Conservation (phyloP, 2,113 vertebrate genomes). For the Cottus gobio region DNA sequence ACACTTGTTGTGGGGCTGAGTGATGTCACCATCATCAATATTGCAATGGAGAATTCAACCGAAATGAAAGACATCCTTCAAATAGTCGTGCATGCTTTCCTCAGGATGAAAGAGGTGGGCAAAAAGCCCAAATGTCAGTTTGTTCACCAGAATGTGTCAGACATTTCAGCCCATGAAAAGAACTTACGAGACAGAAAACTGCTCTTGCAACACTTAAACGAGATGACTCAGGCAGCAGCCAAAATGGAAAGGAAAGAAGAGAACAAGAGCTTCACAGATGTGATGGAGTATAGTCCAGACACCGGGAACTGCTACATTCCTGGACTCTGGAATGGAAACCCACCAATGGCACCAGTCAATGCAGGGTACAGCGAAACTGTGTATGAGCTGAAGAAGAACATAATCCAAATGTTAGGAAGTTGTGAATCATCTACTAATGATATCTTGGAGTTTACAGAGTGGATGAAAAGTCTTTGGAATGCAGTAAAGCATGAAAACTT, state of each 20-base stretch:
- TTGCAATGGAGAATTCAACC: conserved; percentile 75
- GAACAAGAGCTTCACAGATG: conserved; percentile 72
- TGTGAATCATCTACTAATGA: conserved; percentile 33
- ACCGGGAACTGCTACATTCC: conserved; percentile 77
- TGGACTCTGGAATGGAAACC: conserved; percentile 80
- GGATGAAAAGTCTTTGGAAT: conserved; percentile 75
- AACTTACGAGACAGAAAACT: conserved; percentile 78
- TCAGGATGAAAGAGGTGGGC: conserved; percentile 79
- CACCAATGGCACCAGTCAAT: conserved; percentile 80
- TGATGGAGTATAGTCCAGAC: conserved; percentile 75
- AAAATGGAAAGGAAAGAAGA: conserved; percentile 80
- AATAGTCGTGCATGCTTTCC: conserved; percentile 77
- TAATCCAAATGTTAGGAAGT: conserved; percentile 44
- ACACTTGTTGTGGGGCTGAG: conserved; percentile 85
- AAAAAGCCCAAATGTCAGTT: conserved; percentile 84
- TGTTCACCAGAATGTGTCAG: conserved; percentile 85
- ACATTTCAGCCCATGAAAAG: conserved; percentile 76
- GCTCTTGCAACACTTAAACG: conserved; percentile 76
- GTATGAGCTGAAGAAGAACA: conserved; percentile 75
- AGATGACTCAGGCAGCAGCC: conserved; percentile 77
- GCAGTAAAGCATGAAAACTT: conserved; percentile 81
- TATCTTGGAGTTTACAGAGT: conserved; percentile 65
- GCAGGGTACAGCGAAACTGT: conserved; percentile 74
- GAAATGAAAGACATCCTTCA: conserved; percentile 80
- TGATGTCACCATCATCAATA: conserved; percentile 84